These are phyloP conservation scores for Heliothis subflexa DNA, from an alignment of 1,140 invertebrate genomes.

Conservation along the genomic window DNA sequence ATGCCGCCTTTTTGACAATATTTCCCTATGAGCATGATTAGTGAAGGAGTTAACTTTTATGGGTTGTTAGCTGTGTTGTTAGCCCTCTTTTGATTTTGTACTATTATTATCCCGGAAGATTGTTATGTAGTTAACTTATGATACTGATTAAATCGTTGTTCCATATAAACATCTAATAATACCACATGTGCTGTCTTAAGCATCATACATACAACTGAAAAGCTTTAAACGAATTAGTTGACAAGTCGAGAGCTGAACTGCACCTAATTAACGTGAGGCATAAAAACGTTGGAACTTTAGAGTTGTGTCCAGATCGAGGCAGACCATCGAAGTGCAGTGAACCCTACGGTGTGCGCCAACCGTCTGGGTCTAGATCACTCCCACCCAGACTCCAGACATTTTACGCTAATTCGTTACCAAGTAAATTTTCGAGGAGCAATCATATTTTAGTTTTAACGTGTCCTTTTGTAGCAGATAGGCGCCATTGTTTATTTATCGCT, in stretches of 20 bases:
- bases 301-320: constrained; percentile 47
- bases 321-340: constrained; percentile 54
- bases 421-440: constrained; percentile 18
- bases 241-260: constrained; percentile 34
- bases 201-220: neutral
- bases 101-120: neutral
- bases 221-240: constrained; percentile 14
- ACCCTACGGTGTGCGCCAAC: constrained; percentile 51
- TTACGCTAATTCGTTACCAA: constrained; percentile 51
- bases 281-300: constrained; percentile 36
- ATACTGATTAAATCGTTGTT: neutral
- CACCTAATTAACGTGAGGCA: constrained; percentile 49
- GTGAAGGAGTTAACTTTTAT: constrained; percentile 33
- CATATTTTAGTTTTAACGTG: neutral
- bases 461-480: neutral
- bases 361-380: constrained; percentile 57
- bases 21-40: constrained; percentile 56
- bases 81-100: constrained; percentile 9
- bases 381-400: constrained; percentile 54
- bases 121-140: constrained; percentile 11
- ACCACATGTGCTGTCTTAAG: neutral
- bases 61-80: constrained; percentile 34
- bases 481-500: neutral
- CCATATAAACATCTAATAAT: neutral
- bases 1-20: constrained; percentile 61